Percentiles rank a stretch among this genome's conserved stretches.
Evolutionary conservation across 1,140 invertebrate genomes (phyloP).

Genomic region (Phocides pigmalion): DNA sequence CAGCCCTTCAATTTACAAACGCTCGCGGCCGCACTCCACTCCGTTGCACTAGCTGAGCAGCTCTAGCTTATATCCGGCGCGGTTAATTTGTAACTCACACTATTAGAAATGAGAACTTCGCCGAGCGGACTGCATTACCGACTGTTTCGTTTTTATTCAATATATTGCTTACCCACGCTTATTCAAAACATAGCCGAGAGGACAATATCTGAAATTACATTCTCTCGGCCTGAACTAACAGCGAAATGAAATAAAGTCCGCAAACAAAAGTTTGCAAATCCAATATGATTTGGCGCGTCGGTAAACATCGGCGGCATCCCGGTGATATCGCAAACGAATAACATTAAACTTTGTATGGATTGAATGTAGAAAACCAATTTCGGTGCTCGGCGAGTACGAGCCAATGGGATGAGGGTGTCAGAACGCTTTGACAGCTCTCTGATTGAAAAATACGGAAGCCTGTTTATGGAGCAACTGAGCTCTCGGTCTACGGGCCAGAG

Average conservation of each 20-base stretch:
- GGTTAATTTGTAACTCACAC: slow-evolving; percentile 73
- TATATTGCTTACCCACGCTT: slow-evolving; percentile 39
- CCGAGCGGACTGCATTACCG: slow-evolving; percentile 19
- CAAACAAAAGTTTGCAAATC: slow-evolving; percentile 84
- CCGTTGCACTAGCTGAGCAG: slow-evolving; percentile 50
- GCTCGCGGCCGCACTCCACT: slow-evolving; percentile 69
- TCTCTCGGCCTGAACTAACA: slow-evolving; percentile 80
- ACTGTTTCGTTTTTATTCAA: slow-evolving; percentile 20
- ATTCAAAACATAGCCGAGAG: slow-evolving; percentile 57
- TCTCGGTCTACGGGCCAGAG: slow-evolving; percentile 41
- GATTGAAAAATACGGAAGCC: slow-evolving; percentile 85
- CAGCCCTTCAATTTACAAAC: slow-evolving; percentile 83
- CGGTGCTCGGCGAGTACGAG: slow-evolving; percentile 82
- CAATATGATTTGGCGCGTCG: slow-evolving; percentile 84
- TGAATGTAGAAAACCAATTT: slow-evolving; percentile 85
- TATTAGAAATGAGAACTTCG: slow-evolving; percentile 32
- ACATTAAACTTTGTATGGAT: slow-evolving; percentile 84
- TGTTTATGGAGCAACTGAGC: slow-evolving; percentile 82
- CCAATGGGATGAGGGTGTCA: slow-evolving; percentile 83
- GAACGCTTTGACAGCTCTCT: slow-evolving; percentile 84
- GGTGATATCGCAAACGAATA: slow-evolving; percentile 83
- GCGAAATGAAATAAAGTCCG: slow-evolving; percentile 82
- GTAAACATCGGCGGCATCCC: slow-evolving; percentile 83
- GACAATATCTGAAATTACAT: slow-evolving; percentile 78
- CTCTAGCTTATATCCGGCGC: slow-evolving; percentile 61